Evolutionary conservation across 2,113 vertebrate species (phyloP).

Genomic region (Microtus ochrogaster): DNA sequence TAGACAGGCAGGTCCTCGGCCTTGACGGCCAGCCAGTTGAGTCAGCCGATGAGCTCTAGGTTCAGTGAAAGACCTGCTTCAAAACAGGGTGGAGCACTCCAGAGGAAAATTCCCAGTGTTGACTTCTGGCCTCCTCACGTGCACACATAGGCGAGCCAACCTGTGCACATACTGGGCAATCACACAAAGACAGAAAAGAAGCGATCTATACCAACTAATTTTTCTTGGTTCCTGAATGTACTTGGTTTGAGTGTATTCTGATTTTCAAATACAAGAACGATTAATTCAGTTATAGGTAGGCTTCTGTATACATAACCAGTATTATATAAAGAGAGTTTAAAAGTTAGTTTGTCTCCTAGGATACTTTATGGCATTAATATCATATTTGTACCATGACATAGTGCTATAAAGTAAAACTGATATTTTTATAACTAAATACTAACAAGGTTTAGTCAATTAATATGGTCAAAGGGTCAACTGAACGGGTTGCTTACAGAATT

Average conservation of each 20-base stretch:
- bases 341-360: neutral
- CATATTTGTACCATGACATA: neutral
- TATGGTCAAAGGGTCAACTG: neutral
- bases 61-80: neutral
- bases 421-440: neutral
- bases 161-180: neutral
- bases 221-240: neutral
- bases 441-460: neutral
- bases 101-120: neutral
- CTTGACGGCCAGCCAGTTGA: neutral
- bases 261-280: neutral
- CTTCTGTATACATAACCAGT: neutral
- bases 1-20: neutral
- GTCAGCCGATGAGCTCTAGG: neutral
- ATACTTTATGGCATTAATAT: neutral
- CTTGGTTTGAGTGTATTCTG: neutral
- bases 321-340: neutral
- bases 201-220: neutral
- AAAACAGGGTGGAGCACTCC: too few relatives aligned
- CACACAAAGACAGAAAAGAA: neutral
- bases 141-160: neutral
- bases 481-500: neutral
- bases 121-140: neutral
- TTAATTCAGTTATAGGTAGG: neutral
- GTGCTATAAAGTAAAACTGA: neutral